A percentile compares a stretch with the other conserved stretches of the same genome.
phyloP scores from a whole-genome alignment of 2,797 vertebrate species.

The Gymnoscopelus braueri region DNA sequence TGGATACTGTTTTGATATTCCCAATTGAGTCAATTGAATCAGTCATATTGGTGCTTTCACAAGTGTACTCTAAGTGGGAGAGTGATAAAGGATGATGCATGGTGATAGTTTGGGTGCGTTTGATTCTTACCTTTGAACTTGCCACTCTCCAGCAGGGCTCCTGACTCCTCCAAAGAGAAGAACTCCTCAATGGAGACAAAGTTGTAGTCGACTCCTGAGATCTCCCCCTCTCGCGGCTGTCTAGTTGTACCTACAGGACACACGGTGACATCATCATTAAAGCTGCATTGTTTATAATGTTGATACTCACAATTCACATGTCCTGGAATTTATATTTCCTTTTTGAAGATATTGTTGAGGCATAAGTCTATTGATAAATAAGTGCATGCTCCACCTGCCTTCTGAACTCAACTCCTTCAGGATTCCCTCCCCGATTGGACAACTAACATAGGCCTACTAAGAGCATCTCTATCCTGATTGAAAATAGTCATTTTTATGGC shows the following conservation, averaged over 20 bases:
- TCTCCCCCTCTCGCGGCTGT: constrained; percentile 65
- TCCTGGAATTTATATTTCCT: too few relatives aligned
- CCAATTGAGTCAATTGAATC: too few relatives aligned
- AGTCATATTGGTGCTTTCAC: not conserved
- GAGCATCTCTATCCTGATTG: too few relatives aligned
- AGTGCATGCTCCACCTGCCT: too few relatives aligned
- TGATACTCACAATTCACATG: too few relatives aligned
- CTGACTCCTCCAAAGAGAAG: constrained; percentile 71
- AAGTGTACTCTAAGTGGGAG: not conserved
- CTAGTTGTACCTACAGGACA: constrained; percentile 53
- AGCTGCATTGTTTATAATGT: not conserved
- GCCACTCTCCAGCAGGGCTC: constrained; percentile 72
- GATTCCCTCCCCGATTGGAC: too few relatives aligned
- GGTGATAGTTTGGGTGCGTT: not conserved
- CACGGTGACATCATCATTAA: constrained; percentile 22
- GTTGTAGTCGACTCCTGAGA: constrained; percentile 73
- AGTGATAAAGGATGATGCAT: not conserved
- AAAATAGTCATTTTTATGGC: too few relatives aligned
- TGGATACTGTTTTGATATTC: too few relatives aligned
- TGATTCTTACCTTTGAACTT: constrained; percentile 69
- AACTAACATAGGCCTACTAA: too few relatives aligned
- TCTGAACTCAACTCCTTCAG: too few relatives aligned
- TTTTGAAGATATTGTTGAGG: too few relatives aligned
- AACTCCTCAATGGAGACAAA: constrained; percentile 72
- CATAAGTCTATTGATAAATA: too few relatives aligned